A percentile compares a stretch with the other conserved stretches of the same genome.
These are phyloP conservation scores for Channa striata DNA, from an alignment of 2,797 vertebrate genomes.

Conservation along the genomic window DNA sequence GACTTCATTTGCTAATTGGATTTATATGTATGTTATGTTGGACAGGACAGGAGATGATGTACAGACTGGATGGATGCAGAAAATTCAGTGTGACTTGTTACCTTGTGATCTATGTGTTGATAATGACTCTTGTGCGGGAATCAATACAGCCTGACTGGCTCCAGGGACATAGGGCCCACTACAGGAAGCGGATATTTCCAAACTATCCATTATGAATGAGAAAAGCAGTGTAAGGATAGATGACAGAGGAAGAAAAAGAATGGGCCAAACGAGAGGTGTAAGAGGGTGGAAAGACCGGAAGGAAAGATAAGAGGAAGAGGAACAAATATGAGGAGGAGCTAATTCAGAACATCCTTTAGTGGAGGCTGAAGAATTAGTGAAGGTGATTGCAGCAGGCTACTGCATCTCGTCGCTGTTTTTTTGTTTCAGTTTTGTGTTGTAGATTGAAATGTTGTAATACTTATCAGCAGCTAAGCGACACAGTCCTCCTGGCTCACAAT, in stretches of 20 bases:
- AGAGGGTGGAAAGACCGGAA: conserved; percentile 18
- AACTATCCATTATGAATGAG: conserved; percentile 75
- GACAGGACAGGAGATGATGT: conserved; percentile 33
- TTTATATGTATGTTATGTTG: conserved; percentile 13
- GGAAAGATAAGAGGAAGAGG: not conserved
- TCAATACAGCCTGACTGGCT: conserved; percentile 69
- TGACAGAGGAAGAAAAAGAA: conserved; percentile 16
- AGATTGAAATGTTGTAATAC: no score
- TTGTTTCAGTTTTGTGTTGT: conserved; percentile 11
- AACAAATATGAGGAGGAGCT: conserved; percentile 19
- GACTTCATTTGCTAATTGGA: conserved; percentile 34
- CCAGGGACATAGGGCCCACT: conserved; percentile 49
- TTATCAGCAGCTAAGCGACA: no score
- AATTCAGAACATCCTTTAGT: conserved; percentile 6
- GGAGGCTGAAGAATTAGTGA: conserved; percentile 17
- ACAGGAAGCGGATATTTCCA: conserved; percentile 66
- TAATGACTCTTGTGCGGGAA: conserved; percentile 61
- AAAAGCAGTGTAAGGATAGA: conserved; percentile 20
- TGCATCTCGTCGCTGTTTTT: conserved; percentile 7
- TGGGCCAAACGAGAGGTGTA: not conserved
- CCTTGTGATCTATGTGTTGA: conserved; percentile 73
- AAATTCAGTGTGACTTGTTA: conserved; percentile 57
- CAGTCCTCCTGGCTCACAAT: no score
- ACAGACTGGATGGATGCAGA: conserved; percentile 42
- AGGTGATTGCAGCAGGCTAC: conserved; percentile 25